These are phyloP conservation scores for Xanthia togata DNA, from an alignment of 2,888 invertebrate species.

Conservation along the genomic window DNA sequence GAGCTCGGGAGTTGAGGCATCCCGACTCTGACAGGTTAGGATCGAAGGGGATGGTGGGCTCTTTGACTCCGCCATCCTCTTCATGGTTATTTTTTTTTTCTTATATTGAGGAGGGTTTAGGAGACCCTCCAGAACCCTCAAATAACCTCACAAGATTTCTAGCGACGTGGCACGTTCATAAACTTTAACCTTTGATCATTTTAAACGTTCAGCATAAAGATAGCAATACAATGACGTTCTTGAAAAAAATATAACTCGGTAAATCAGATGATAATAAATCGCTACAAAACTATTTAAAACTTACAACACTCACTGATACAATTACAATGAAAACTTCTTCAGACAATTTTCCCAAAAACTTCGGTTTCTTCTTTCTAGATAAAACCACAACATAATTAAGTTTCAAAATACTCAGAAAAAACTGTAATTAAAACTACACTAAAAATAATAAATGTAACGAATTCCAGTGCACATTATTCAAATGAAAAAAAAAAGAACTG, in stretches of 20 bases:
- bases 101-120: too few relatives aligned
- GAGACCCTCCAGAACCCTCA: too few relatives aligned
- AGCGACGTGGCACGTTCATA: too few relatives aligned
- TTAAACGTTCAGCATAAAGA: too few relatives aligned
- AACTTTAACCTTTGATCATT: too few relatives aligned
- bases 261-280: neutral
- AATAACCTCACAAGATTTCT: too few relatives aligned
- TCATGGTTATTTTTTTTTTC: too few relatives aligned
- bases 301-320: neutral
- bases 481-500: constrained; percentile 44
- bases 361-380: neutral
- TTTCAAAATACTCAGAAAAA: constrained; percentile 17
- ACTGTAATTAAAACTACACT: constrained; percentile 11
- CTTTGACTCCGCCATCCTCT: too few relatives aligned
- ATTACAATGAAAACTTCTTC: neutral
- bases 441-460: constrained; percentile 8
- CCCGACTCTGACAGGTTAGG: too few relatives aligned
- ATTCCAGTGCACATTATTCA: constrained; percentile 32
- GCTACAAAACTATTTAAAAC: neutral
- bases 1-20: too few relatives aligned
- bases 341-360: neutral
- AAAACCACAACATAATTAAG: neutral
- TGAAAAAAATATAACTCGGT: neutral
- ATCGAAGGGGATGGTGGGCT: too few relatives aligned
- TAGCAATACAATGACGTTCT: neutral